Evolutionary conservation across 1,140 invertebrate species (phyloP), one percentile per base, ranked within the genome.

Genomic region (Drosophila lacteicornis): DNA sequence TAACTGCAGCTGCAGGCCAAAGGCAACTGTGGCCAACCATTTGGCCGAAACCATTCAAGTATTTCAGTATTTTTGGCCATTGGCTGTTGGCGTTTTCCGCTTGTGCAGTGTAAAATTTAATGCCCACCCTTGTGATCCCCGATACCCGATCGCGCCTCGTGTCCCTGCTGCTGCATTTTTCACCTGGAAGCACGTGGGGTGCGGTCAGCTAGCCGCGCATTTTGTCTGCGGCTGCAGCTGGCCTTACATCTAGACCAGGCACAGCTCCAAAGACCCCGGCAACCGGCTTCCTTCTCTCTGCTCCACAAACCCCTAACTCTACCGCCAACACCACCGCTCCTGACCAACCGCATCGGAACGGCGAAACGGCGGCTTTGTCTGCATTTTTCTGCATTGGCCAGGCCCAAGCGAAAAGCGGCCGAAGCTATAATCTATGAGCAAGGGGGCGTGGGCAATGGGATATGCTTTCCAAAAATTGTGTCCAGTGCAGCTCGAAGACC

Each of bases 1-100:
- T 61, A 84, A 70, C 62, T 70, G 78, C 85, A 81, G 80, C 84
- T 88, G 84, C 84, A 69, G 84, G 84, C 83, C 71, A 85, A 86
- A 81, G 79, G 82, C 82, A 67, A 75, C 62, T 82, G 68, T 68
- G 77, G 82, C 82, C 78, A 79, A 87, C 58, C 79, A 87, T 86
- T 83, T 86, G 71, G 75, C 61, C 50, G 53, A 86, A 76, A 62
- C 61, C 66, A 71, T 73, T 84, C 77, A 76, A 84, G 62, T 60
- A 65, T 77, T 78, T 85, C 69, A 55, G 74, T 75, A 84, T 77
- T 78, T 85, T 76, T 55, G 74, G 74, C 75, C 75, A 55, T 25
- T 73, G 75, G 56, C 75, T 50, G 55, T 79, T 59, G 76, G 36
- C 45, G 51, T 77, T 75, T 76, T 59, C 38, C 71, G 57, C 43